Percentiles rank a stretch among this genome's conserved stretches.
Conservation (phyloP, 2,797 vertebrate genomes). For the Alectoris magna region DNA sequence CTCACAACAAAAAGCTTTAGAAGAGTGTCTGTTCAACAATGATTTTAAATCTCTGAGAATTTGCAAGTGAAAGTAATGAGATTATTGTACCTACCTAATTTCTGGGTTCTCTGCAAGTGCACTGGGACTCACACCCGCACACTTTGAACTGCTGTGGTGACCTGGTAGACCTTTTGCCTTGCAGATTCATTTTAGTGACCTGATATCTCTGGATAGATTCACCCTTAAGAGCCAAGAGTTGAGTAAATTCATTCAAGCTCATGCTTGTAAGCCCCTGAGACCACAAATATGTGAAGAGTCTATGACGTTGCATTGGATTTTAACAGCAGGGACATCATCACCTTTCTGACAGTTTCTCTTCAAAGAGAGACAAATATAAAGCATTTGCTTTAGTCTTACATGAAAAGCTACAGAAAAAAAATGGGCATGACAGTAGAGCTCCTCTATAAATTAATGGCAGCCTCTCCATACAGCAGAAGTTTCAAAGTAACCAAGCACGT, state of each 20-base stretch:
- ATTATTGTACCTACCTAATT: constrained; percentile 32
- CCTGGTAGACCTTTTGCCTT: constrained; percentile 36
- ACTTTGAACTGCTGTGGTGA: constrained; percentile 15
- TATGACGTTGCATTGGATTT: constrained; percentile 21
- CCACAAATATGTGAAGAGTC: not conserved
- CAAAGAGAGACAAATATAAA: constrained; percentile 18
- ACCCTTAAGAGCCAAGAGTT: not conserved
- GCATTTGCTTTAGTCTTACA: not conserved
- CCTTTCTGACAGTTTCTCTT: constrained; percentile 27
- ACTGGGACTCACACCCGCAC: not conserved
- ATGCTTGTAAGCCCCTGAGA: constrained; percentile 15
- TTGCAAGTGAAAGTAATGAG: constrained; percentile 30
- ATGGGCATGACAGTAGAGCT: not conserved
- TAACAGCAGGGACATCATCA: constrained; percentile 6
- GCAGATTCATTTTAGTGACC: constrained; percentile 30
- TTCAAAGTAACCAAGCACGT: not conserved
- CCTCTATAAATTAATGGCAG: not conserved
- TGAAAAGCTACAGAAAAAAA: not conserved
- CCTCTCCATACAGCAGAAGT: not conserved
- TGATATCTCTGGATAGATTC: constrained; percentile 27
- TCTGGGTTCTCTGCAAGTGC: constrained; percentile 5
- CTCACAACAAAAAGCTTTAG: constrained; percentile 45
- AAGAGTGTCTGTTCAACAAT: constrained; percentile 1
- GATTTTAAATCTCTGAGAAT: constrained; percentile 40
- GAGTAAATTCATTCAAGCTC: constrained; percentile 44